phyloP scores from a whole-genome alignment of 1,140 invertebrate genomes.

The Halictus rubicundus region DNA sequence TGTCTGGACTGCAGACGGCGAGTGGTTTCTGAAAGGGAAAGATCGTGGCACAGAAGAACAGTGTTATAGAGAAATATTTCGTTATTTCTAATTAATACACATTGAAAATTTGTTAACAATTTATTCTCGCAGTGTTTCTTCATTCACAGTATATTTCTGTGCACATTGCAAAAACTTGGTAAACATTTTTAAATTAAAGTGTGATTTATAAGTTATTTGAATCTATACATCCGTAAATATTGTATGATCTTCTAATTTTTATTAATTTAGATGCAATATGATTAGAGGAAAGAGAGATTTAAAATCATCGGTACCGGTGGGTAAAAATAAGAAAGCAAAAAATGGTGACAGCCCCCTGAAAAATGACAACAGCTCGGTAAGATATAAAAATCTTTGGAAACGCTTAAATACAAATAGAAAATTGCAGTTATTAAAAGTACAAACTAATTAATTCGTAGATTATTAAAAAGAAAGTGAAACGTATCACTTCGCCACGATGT shows the following conservation, averaged over 20 bases:
- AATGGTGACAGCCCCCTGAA: background rate
- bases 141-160: background rate
- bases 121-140: background rate
- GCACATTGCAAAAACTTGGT: background rate
- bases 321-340: background rate
- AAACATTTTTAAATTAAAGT: background rate
- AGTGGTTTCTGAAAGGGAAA: background rate
- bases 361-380: constrained; percentile 7
- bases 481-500: background rate
- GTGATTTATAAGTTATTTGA: background rate
- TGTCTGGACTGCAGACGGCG: background rate
- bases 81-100: too few species aligned
- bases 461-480: background rate
- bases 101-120: background rate
- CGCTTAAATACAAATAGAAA: background rate
- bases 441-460: background rate
- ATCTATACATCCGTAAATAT: too few species aligned
- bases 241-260: background rate
- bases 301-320: background rate
- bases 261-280: background rate
- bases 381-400: background rate
- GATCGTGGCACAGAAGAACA: background rate
- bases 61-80: background rate
- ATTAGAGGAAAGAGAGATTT: background rate
- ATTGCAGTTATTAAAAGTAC: background rate